Evolutionary conservation across 2,113 vertebrate species (phyloP).

Genomic region (Amphiprion ocellaris): DNA sequence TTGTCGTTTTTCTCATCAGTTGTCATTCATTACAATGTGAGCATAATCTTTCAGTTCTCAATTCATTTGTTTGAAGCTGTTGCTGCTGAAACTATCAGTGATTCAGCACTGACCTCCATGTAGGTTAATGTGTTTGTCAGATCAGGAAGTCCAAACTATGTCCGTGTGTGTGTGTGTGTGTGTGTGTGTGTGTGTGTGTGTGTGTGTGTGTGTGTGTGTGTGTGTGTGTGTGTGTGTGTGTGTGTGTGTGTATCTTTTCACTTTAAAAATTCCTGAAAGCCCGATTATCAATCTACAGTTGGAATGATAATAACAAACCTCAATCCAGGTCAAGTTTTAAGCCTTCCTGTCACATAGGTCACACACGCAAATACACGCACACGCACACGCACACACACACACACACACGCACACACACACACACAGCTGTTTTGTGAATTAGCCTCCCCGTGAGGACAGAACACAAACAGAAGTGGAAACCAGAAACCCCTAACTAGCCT

Average conservation of each 20-base stretch:
- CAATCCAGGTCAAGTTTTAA: neutral
- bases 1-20: conserved; percentile 1
- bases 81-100: neutral
- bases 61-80: neutral
- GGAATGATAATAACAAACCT: neutral
- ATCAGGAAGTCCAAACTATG: neutral
- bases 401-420: conserved; percentile 33
- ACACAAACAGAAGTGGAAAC: conserved; percentile 55
- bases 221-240: neutral
- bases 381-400: conserved; percentile 37
- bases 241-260: no score
- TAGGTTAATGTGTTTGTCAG: conserved; percentile 25
- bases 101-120: neutral
- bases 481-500: conserved; percentile 64
- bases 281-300: conserved; percentile 16
- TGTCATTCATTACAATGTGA: neutral
- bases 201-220: neutral
- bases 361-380: conserved; percentile 23
- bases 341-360: conserved; percentile 7
- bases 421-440: conserved; percentile 71
- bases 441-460: conserved; percentile 28
- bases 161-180: neutral
- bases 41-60: neutral
- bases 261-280: neutral
- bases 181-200: no score